Evolutionary conservation across 2,113 vertebrate species (phyloP).

Genomic region (Sander vitreus): DNA sequence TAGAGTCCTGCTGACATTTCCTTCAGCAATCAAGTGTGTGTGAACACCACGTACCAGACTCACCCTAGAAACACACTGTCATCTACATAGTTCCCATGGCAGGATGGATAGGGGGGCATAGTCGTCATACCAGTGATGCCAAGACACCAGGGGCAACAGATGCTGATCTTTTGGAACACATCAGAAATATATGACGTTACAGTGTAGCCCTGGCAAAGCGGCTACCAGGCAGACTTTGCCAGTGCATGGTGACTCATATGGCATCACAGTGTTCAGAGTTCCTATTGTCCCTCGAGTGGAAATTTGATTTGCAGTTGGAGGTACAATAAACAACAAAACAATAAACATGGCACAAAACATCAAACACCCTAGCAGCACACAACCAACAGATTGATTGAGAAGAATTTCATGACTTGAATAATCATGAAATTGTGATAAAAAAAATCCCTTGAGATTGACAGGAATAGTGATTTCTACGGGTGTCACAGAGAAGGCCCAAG

Average conservation of each 20-base stretch:
- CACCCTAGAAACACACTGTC: constrained; percentile 49
- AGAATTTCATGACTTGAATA: too few species aligned
- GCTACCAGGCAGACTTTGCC: constrained; percentile 23
- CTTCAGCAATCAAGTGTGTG: constrained; percentile 77
- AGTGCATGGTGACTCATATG: constrained; percentile 19
- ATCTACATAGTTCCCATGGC: constrained; percentile 65
- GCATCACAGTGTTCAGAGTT: background rate
- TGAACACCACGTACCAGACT: constrained; percentile 70
- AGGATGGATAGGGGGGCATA: constrained; percentile 42
- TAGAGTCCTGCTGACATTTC: constrained; percentile 76
- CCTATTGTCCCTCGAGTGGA: too few species aligned
- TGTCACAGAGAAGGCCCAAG: too few species aligned
- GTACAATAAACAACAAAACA: too few species aligned
- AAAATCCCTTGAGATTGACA: too few species aligned
- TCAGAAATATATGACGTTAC: constrained; percentile 29
- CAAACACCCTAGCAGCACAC: too few species aligned
- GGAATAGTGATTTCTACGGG: too few species aligned
- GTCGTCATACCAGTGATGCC: constrained; percentile 61
- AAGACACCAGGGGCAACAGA: constrained; percentile 54
- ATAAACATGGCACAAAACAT: too few species aligned
- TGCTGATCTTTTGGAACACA: constrained; percentile 31
- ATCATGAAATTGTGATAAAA: too few species aligned
- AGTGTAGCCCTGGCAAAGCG: background rate
- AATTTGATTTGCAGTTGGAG: too few species aligned
- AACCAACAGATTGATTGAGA: too few species aligned